phyloP scores from a whole-genome alignment of 2,113 vertebrate species.

The Paedocypris sp. region DNA sequence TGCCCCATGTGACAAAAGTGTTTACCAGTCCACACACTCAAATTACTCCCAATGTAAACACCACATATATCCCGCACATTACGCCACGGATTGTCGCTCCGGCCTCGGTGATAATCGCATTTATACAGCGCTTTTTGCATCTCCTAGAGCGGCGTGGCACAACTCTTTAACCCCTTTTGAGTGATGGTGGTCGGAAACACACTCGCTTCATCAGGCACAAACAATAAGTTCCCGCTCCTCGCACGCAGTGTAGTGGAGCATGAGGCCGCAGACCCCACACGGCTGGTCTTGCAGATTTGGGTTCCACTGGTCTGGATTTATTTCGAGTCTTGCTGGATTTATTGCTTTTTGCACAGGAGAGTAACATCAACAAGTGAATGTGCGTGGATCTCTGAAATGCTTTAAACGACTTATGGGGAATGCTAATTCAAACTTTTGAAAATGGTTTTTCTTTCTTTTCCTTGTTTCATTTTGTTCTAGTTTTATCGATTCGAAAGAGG shows the following conservation, averaged over 20 bases:
- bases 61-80: conserved; percentile 22
- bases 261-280: too few relatives aligned
- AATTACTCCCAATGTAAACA: conserved; percentile 19
- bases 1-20: conserved; percentile 57
- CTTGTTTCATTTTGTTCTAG: too few relatives aligned
- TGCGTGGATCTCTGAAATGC: too few relatives aligned
- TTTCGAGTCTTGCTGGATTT: conserved; percentile 6
- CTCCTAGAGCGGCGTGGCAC: too few relatives aligned
- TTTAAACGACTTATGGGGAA: too few relatives aligned
- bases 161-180: conserved; percentile 17
- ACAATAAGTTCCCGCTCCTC: conserved; percentile 21
- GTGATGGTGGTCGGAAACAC: neutral
- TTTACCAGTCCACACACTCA: conserved; percentile 42
- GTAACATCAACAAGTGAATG: too few relatives aligned
- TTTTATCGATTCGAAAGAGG: too few relatives aligned
- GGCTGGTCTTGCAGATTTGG: too few relatives aligned
- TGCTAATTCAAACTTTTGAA: too few relatives aligned
- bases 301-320: too few relatives aligned
- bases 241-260: conserved; percentile 2
- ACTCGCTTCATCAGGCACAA: conserved; percentile 27
- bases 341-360: too few relatives aligned
- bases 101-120: neutral
- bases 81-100: conserved; percentile 38
- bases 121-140: neutral
- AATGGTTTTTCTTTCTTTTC: too few relatives aligned